Base-by-base conservation (phyloP, 1,140 invertebrate species). In the Nasonia giraulti region DNA sequence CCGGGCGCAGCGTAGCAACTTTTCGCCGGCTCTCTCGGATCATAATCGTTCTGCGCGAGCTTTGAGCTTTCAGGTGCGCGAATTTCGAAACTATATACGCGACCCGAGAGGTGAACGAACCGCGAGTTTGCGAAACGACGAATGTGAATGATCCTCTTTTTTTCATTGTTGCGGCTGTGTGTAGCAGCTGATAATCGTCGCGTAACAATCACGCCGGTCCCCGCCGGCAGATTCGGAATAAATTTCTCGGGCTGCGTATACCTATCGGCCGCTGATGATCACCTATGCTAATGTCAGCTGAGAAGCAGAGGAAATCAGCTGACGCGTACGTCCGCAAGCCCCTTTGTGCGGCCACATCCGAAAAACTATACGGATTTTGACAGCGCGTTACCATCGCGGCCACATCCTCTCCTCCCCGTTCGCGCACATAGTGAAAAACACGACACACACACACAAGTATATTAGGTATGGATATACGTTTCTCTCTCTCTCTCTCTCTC, bases 401-500 rank as follows among this genome's bases (percentile, higher is more conserved):
- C 55, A n/a, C 55, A 62, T 62, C 55, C 55, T 62, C 55, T 62
- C 50, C 27, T 4, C 14, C 17, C 14, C 55, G 14, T 17, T 62
- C 55, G 3, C 55, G 4, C 47, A 50, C 11, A 50, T 4, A 50
- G 47, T 17, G 47, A 50, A 50, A 17, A 50, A 50, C 47, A 50
- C 47, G 47, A 50, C 75, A 47, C 77, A 62, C 27, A 31, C 77
- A 62, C 31, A 62, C 50, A 44, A 11, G 5, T n/a, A 80, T 74
- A 37, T 11, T 11, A 31, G 5, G 11, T 73, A 27, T 27, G 27
- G 1, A 27, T 27, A 27, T 27, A 27, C 27, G 27, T 27, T 27
- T 27, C 27, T 27, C 27, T 27, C 27, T 27, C 27, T 27, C 27
- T 27, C 27, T 27, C 27, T 27, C 27, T 27, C 27, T 27, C 27